phyloP scores from a whole-genome alignment of 1,140 invertebrate genomes.

The Caerostris extrusa region DNA sequence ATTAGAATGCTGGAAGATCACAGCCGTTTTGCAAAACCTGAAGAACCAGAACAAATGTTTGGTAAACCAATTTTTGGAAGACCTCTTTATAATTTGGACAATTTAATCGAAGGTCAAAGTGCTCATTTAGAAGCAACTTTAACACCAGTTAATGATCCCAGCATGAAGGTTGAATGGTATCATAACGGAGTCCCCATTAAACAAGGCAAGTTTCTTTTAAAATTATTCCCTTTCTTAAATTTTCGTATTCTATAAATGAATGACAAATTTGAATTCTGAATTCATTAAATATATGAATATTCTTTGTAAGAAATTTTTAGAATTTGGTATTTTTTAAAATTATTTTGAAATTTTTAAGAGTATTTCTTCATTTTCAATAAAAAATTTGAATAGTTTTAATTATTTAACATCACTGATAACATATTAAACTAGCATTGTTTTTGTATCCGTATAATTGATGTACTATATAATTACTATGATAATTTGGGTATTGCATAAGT shows the following conservation, averaged over 20 bases:
- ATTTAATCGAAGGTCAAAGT: constrained; percentile 91
- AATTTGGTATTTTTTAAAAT: neutral
- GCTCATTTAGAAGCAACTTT: constrained; percentile 96
- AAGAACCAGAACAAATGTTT: constrained; percentile 87
- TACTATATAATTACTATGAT: too few species aligned
- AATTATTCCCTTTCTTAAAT: neutral
- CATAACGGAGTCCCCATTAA: constrained; percentile 94
- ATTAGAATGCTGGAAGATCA: constrained; percentile 95
- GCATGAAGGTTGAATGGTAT: constrained; percentile 97
- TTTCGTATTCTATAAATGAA: neutral
- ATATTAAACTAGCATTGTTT: too few species aligned
- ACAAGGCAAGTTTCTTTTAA: constrained; percentile 84
- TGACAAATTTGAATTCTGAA: neutral
- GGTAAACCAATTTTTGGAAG: constrained; percentile 94
- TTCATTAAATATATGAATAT: neutral
- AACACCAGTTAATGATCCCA: constrained; percentile 96
- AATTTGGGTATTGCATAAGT: too few species aligned
- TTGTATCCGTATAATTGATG: too few species aligned
- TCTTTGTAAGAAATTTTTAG: neutral
- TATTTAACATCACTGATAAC: too few species aligned
- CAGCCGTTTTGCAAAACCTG: constrained; percentile 87
- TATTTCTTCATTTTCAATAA: neutral
- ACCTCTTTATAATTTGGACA: constrained; percentile 91
- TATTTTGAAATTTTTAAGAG: neutral
- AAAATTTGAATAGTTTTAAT: neutral